Evolutionary conservation across 2,797 vertebrate species (phyloP).

Genomic region (Esox lucius): DNA sequence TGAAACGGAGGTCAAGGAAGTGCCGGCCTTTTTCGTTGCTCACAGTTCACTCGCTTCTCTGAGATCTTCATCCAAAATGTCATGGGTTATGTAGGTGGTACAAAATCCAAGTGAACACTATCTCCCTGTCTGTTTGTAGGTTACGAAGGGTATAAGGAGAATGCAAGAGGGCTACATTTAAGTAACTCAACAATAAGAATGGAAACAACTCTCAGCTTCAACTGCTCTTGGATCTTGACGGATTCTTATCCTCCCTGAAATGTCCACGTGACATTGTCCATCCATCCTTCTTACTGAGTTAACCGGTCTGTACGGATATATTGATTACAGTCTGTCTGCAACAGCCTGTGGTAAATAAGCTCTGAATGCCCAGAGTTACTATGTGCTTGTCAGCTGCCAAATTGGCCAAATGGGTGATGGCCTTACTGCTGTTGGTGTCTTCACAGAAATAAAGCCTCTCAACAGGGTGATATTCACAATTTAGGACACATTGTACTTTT

Average conservation of each 20-base stretch:
- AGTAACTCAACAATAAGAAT: background rate
- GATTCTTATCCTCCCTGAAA: background rate
- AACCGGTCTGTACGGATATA: background rate
- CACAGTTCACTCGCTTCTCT: background rate
- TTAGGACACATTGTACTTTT: background rate
- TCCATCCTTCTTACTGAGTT: background rate
- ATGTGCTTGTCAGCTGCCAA: background rate
- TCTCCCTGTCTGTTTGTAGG: background rate
- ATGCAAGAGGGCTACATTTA: background rate
- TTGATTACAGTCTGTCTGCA: background rate
- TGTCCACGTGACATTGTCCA: background rate
- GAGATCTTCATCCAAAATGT: background rate
- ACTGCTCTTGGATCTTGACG: background rate
- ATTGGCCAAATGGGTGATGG: background rate
- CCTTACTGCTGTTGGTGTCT: background rate
- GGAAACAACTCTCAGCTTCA: background rate
- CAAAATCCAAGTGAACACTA: too few relatives aligned
- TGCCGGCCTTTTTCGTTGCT: background rate
- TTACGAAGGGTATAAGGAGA: background rate
- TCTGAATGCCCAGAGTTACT: background rate
- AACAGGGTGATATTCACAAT: background rate
- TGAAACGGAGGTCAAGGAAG: background rate
- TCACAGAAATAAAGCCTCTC: background rate
- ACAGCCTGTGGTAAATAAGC: background rate
- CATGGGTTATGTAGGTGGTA: background rate